These are phyloP conservation scores for Pangasianodon hypophthalmus DNA, from an alignment of 2,113 vertebrate species.

Conservation along the genomic window DNA sequence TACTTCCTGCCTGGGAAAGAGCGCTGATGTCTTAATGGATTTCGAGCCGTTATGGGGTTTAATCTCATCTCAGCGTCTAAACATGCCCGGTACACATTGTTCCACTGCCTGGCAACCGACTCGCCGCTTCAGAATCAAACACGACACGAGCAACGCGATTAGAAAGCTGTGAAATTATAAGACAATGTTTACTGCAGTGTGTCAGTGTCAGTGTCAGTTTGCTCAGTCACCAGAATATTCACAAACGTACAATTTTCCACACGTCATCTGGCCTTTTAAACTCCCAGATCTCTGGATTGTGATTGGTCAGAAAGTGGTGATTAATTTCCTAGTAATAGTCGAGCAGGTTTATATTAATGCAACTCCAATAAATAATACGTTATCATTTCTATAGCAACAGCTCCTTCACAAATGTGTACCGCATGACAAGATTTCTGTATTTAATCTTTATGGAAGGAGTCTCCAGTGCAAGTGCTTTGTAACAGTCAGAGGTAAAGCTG, in stretches of 20 bases:
- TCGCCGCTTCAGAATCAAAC: background rate
- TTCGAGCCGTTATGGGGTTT: slow-evolving; percentile 24
- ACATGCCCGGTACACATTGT: background rate
- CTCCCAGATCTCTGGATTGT: background rate
- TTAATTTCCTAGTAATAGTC: background rate
- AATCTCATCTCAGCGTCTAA: slow-evolving; percentile 23
- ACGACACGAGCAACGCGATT: slow-evolving; percentile 2
- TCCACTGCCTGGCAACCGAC: slow-evolving; percentile 36
- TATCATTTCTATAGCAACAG: too few species aligned
- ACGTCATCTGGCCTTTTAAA: background rate
- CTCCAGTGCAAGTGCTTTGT: background rate
- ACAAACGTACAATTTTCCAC: background rate
- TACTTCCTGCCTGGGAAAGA: background rate
- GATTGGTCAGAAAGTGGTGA: background rate
- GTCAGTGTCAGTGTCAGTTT: slow-evolving; percentile 29
- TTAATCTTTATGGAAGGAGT: background rate
- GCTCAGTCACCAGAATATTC: slow-evolving; percentile 17
- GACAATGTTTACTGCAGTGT: slow-evolving; percentile 24
- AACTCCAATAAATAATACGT: too few species aligned
- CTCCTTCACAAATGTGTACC: too few species aligned
- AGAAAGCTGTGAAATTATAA: slow-evolving; percentile 40
- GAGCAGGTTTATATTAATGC: background rate
- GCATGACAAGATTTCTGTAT: background rate
- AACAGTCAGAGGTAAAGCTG: too few species aligned
- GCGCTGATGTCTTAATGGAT: slow-evolving; percentile 17